Evolutionary conservation across 2,797 vertebrate species (phyloP).

Genomic region (Sandelia bainsii): DNA sequence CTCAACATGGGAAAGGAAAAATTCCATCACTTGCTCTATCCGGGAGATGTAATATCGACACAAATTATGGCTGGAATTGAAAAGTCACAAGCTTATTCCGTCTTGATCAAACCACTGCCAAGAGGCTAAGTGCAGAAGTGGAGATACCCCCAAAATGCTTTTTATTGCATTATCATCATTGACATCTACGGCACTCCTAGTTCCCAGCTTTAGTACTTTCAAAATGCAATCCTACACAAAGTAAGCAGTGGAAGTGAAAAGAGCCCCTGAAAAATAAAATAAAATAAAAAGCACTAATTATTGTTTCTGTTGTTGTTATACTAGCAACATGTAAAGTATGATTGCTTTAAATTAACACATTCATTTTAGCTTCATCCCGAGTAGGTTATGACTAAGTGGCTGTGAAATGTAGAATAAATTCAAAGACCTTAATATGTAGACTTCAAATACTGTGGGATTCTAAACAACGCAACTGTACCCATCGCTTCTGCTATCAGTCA

Average conservation of each 20-base stretch:
- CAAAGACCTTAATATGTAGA: background rate
- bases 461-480: conserved; percentile 33
- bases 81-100: conserved; percentile 99
- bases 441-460: conserved; percentile 4
- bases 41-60: conserved; percentile 97
- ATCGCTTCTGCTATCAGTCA: conserved; percentile 43
- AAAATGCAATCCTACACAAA: conserved; percentile 26
- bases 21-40: conserved; percentile 97
- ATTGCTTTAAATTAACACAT: background rate
- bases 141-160: conserved; percentile 91
- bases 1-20: conserved; percentile 88
- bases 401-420: background rate
- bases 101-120: conserved; percentile 99
- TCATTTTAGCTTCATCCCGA: background rate
- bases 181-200: conserved; percentile 89
- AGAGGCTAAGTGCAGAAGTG: conserved; percentile 94
- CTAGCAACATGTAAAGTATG: background rate
- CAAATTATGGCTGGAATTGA: conserved; percentile 99
- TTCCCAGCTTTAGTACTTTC: conserved; percentile 54
- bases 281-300: background rate
- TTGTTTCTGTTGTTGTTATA: background rate
- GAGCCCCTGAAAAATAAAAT: background rate
- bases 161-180: conserved; percentile 95
- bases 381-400: background rate
- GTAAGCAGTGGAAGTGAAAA: conserved; percentile 3